These are phyloP conservation scores for Limosa lapponica DNA, from an alignment of 2,797 vertebrate species.

Conservation along the genomic window DNA sequence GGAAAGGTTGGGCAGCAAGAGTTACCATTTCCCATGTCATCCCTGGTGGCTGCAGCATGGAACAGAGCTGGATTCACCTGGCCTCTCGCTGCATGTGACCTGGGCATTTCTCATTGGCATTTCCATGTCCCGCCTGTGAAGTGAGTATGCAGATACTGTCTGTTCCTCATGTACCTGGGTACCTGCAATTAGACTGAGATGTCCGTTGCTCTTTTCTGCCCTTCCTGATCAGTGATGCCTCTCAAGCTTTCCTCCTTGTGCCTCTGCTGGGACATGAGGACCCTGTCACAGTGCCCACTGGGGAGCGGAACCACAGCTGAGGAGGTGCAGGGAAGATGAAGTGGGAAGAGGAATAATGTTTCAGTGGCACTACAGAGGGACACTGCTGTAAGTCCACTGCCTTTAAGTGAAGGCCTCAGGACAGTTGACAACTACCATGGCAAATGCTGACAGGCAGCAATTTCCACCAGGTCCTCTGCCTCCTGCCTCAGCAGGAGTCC, in stretches of 20 bases:
- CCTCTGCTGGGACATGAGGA: not conserved
- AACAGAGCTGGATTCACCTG: not conserved
- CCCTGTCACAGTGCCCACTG: accelerated
- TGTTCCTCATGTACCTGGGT: accelerated
- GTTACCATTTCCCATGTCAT: not conserved
- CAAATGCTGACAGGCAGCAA: not conserved
- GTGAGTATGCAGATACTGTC: not conserved
- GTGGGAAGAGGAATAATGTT: not conserved
- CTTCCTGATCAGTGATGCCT: not conserved
- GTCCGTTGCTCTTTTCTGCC: accelerated
- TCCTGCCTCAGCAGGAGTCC: not conserved
- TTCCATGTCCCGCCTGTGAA: not conserved
- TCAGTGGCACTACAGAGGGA: accelerated
- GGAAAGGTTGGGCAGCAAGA: not conserved
- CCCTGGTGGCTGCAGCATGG: not conserved
- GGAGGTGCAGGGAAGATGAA: not conserved
- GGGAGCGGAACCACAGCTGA: not conserved
- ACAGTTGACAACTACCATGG: not conserved
- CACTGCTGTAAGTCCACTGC: not conserved
- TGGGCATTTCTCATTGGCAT: not conserved
- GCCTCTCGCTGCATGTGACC: not conserved
- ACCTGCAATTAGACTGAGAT: not conserved
- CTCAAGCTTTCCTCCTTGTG: not conserved
- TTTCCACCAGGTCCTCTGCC: not conserved
- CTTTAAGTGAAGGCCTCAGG: not conserved